Base-by-base conservation (phyloP, 2,888 invertebrate genomes). In the Parapristionchus giblindavisi region DNA sequence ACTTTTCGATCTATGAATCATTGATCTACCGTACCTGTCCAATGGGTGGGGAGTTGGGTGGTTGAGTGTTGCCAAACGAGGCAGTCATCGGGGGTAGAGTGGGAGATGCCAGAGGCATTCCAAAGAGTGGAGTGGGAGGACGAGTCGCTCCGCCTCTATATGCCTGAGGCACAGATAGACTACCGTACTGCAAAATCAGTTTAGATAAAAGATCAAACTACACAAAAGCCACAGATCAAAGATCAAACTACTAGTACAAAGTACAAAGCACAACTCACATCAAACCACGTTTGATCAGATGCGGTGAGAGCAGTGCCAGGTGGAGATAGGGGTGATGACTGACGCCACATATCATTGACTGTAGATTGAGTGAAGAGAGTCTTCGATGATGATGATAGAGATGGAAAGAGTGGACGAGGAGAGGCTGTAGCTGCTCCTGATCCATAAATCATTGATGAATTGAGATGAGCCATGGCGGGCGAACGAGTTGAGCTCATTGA, bases 21-120 rank as follows among this genome's bases (percentile, higher is more conserved):
- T n/a, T n/a, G n/a, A n/a, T n/a, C n/a, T 27, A 40, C 24, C 40
- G 8, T 24, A 63, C 63, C 63, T 63, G 63, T 24, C 40, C 63
- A 8, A 63, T 63, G 24, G 63, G 63, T 1, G 63, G 63, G 24
- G 63, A 63, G 40, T 63, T 63, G 24, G 63, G 63, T 3, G 63
- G 63, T 11, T 40, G 63, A 38, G 43, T 63, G 17, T 40, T 29
- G 8, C 63, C 40, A 24, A 63, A 29, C 3, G 63, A 63, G 61
- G n/a, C n/a, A 3, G 63, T 38, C 24, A 14, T 29, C 34, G 29
- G 36, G 21, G 14, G 24, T 29, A 43, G 52, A 17, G 52, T 1
- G 29, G n/a, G 24, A 5, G 21, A 38, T 2, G n/a, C n/a, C n/a
- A n/a, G n/a, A n/a, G n/a, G n/a, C n/a, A n/a, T n/a, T n/a, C n/a